Base-by-base conservation (phyloP, 2,888 invertebrate species). In the Mimumesa dahlbomi region DNA sequence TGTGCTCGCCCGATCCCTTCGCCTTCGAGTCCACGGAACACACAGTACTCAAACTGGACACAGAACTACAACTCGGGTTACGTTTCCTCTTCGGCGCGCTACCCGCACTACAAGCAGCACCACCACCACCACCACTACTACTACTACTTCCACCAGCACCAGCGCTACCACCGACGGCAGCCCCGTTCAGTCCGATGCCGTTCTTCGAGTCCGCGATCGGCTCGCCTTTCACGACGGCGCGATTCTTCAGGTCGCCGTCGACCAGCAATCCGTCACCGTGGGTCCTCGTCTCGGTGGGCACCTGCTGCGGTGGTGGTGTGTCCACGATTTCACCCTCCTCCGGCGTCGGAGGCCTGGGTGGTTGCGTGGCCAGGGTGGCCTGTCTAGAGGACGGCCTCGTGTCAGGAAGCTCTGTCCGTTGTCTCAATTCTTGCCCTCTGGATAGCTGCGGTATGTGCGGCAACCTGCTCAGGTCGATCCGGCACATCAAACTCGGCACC, bases 391-490 rank as follows among this genome's bases (percentile, higher is more conserved):
- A 79, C 67, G 89, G 91, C 91, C 91, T 91, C 1, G 91, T 91
- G 77, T 91, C 90, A 0, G 91, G 85, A 54, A 91, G 81, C 73
- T 91, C 91, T 31, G 90, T 89, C 84, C 90, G 85, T 84, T 91
- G 87, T 87, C 87, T 91, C 69, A 87, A 90, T 89, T 91, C 91
- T 67, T 91, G 90, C 7, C 90, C 91, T 49, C 88, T 84, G 25
- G 85, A 83, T 11, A 85, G 79, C 68, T 89, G 90, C 31, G 90
- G 87, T 22, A 82, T 69, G 11, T 78, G 77, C 6, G 87, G 82
- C 56, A 91, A 75, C 70, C 87, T 86, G 67, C 79, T 88, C 13
- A 91, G 82, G 61, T 91, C 91, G 42, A 92, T 84, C 36, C 88
- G 88, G 73, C 90, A 90, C n/a, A 90, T 66, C 9, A 91, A 73